Evolutionary conservation across 1,140 invertebrate species (phyloP).

Genomic region (Nasonia vitripennis): DNA sequence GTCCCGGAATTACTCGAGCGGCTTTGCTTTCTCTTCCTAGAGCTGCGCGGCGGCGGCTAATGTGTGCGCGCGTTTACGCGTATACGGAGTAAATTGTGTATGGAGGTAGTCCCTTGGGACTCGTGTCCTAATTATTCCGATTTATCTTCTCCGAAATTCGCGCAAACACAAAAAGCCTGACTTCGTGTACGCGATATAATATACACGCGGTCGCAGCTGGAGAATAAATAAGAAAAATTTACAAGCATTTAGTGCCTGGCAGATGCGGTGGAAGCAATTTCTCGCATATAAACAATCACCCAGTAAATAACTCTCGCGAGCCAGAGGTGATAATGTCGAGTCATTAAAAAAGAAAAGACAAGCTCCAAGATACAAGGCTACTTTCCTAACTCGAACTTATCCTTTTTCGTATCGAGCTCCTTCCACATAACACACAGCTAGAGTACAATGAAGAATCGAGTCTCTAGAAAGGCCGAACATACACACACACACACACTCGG

Average conservation of each 20-base stretch:
- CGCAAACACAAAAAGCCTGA: neutral
- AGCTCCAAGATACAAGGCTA: neutral
- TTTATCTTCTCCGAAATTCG: neutral
- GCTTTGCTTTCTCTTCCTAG: conserved; percentile 16
- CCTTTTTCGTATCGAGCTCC: conserved; percentile 5
- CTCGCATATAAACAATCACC: conserved; percentile 37
- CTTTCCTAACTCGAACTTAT: conserved; percentile 27
- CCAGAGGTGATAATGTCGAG: conserved; percentile 25
- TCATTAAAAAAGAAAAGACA: conserved; percentile 16
- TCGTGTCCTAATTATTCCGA: neutral
- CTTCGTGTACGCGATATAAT: neutral
- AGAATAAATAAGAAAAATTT: neutral
- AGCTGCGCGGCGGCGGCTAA: neutral
- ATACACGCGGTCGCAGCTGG: too few species aligned
- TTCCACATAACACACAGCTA: neutral
- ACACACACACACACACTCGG: neutral
- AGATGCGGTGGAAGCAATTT: conserved; percentile 10
- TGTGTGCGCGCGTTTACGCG: too few species aligned
- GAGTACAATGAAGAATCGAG: neutral
- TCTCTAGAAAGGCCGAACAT: neutral
- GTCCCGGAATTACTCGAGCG: neutral
- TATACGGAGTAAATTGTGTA: neutral
- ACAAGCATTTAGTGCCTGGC: too few species aligned
- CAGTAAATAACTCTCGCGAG: conserved; percentile 34
- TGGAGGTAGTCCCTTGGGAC: too few species aligned